Conservation (phyloP, 2,113 vertebrate species). For the Strigops habroptila region DNA sequence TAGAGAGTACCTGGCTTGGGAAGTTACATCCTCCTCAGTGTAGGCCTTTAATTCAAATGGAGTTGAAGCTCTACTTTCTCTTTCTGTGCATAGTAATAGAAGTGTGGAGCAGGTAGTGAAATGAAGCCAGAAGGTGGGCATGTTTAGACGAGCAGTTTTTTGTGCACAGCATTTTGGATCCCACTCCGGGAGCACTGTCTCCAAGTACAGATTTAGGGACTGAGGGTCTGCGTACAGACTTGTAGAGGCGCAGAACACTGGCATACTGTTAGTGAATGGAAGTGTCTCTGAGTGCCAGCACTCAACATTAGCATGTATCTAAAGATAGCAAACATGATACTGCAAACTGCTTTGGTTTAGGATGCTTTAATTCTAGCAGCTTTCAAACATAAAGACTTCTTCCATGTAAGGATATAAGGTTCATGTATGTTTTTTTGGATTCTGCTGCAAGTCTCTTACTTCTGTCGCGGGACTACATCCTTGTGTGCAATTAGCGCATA, state of each 20-base stretch:
- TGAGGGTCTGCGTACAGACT: background rate
- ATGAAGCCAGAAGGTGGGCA: background rate
- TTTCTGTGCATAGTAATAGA: background rate
- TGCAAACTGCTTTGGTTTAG: background rate
- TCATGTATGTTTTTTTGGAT: background rate
- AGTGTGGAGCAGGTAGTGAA: background rate
- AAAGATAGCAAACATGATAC: background rate
- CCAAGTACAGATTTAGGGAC: background rate
- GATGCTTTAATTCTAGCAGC: background rate
- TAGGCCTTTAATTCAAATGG: background rate
- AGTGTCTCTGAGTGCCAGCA: background rate
- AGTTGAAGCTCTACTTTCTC: background rate
- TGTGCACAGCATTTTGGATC: background rate
- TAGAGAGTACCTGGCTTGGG: background rate
- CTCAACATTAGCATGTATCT: background rate
- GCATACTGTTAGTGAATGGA: background rate
- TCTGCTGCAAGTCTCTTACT: background rate
- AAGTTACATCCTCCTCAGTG: background rate
- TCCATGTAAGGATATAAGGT: background rate
- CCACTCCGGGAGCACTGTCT: background rate
- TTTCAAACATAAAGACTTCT: background rate
- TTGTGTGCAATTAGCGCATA: background rate
- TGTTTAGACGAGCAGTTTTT: background rate
- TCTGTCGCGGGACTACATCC: background rate
- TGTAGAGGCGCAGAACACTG: background rate